These are phyloP conservation scores for Diogma glabrata DNA, from an alignment of 2,888 invertebrate species.

Conservation along the genomic window DNA sequence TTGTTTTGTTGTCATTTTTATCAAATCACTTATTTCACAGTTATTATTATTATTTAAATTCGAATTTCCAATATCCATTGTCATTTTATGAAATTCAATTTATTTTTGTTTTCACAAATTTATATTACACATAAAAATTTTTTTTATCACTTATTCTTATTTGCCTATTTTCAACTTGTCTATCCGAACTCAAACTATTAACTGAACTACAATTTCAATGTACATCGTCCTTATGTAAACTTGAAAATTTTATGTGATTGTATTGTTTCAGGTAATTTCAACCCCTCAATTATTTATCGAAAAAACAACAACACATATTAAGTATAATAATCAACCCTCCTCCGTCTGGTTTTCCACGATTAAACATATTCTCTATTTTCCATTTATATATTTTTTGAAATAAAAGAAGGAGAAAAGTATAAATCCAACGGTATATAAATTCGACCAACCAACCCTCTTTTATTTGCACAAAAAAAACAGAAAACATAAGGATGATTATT, in stretches of 20 bases:
- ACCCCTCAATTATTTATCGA: conserved; percentile 9
- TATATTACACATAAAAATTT: background rate
- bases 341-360: conserved; percentile 8
- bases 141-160: background rate
- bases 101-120: background rate
- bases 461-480: too few species aligned
- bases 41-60: conserved; percentile 30
- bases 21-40: too few species aligned
- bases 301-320: conserved; percentile 7
- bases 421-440: too few species aligned
- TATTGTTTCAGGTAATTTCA: conserved; percentile 4
- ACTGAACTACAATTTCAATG: background rate
- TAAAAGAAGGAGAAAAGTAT: too few species aligned
- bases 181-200: conserved; percentile 1
- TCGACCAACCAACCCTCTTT: too few species aligned
- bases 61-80: conserved; percentile 49
- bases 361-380: conserved; percentile 9
- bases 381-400: too few species aligned
- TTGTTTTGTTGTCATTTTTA: conserved; percentile 37
- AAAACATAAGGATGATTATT: too few species aligned
- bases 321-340: conserved; percentile 9
- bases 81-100: conserved; percentile 32
- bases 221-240: conserved; percentile 18
- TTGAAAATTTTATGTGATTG: conserved; percentile 7
- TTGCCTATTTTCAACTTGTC: too few species aligned